Evolutionary conservation across 2,113 vertebrate species (phyloP).

Genomic region (human (Homo sapiens)): GRCh38 chr20:39453001-39453500

Average conservation of each 20-base stretch:
- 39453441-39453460: neutral
- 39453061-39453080: neutral
- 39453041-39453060: neutral
- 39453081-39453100: neutral
- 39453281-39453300: neutral
- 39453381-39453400: neutral
- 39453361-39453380: neutral
- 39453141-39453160: neutral
- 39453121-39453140: conserved; percentile 45
- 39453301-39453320: neutral
- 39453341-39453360: neutral
- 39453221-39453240: neutral
- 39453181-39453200: neutral
- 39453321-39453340: neutral
- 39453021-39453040: neutral
- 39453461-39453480: neutral
- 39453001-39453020: neutral
- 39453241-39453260: neutral
- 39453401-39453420: neutral
- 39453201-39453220: neutral
- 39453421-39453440: neutral
- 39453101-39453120: neutral
- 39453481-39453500: neutral
- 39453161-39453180: conserved; percentile 15
- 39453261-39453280: neutral